Evolutionary conservation across 2,797 vertebrate genomes (phyloP).

Genomic region (Coregonus suidteri): DNA sequence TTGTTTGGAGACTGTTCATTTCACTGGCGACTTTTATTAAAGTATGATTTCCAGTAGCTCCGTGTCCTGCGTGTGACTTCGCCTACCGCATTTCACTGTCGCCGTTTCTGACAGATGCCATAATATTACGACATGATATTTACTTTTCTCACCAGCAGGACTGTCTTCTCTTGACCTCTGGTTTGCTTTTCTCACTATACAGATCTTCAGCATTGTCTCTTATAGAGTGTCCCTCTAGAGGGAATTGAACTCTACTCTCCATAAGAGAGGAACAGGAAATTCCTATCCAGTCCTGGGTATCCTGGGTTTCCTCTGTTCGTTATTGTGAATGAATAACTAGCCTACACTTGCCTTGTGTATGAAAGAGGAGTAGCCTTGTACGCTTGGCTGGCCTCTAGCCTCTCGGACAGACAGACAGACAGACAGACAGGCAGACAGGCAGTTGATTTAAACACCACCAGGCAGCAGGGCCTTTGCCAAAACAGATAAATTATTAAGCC

Average conservation of each 20-base stretch:
- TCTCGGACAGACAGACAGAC: background rate
- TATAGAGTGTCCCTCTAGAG: background rate
- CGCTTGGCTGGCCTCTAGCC: conserved; percentile 15
- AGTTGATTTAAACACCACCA: conserved; percentile 26
- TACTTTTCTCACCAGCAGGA: conserved; percentile 59
- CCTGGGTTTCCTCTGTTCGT: conserved; percentile 42
- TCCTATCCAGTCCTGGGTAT: conserved; percentile 29
- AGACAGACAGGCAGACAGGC: background rate
- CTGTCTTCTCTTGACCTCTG: conserved; percentile 43
- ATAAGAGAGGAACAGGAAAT: conserved; percentile 19
- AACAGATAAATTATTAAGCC: conserved; percentile 55
- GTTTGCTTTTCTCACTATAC: conserved; percentile 66
- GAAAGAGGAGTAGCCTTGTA: conserved; percentile 59
- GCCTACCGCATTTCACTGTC: too few relatives aligned
- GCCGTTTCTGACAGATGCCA: too few relatives aligned
- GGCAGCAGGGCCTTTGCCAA: conserved; percentile 32
- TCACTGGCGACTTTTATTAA: too few relatives aligned
- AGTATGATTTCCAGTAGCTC: too few relatives aligned
- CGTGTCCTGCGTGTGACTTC: too few relatives aligned
- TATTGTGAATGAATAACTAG: conserved; percentile 35
- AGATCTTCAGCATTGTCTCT: conserved; percentile 26
- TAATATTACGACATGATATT: conserved; percentile 51
- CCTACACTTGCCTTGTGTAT: conserved; percentile 30
- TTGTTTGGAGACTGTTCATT: too few relatives aligned
- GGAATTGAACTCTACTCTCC: conserved; percentile 11